These are phyloP conservation scores for Phaetusa simplex DNA, from an alignment of 2,113 vertebrate species.

Conservation along the genomic window DNA sequence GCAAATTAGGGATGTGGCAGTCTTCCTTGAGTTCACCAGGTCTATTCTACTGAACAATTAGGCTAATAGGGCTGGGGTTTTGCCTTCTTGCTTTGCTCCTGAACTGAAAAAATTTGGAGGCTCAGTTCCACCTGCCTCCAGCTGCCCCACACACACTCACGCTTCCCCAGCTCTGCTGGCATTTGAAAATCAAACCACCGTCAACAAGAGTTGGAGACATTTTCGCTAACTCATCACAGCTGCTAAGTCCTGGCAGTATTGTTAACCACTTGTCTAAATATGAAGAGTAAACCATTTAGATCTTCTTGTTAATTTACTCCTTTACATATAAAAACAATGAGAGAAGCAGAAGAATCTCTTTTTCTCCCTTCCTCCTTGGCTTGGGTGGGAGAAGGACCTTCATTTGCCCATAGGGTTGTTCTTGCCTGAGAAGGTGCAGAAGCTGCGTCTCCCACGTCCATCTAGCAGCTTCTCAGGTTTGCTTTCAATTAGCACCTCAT, in stretches of 20 bases:
- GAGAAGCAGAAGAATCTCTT: not conserved
- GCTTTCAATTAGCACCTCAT: not conserved
- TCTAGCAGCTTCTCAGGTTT: not conserved
- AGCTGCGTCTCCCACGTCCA: not conserved
- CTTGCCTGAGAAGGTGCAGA: not conserved
- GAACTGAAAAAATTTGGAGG: not conserved
- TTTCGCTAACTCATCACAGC: not conserved
- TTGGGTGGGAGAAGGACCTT: not conserved
- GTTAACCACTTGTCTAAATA: not conserved
- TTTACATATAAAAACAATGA: not conserved
- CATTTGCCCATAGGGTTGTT: not conserved
- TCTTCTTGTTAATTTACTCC: not conserved
- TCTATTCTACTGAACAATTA: not conserved
- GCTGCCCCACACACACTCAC: accelerated
- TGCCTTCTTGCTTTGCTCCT: not conserved
- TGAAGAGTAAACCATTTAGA: not conserved
- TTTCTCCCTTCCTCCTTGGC: not conserved
- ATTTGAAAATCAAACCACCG: not conserved
- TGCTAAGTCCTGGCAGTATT: not conserved
- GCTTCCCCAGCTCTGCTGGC: not conserved
- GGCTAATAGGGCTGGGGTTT: not conserved
- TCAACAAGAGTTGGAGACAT: accelerated
- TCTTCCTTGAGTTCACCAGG: not conserved
- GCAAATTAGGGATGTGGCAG: not conserved
- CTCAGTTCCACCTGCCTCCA: not conserved